phyloP scores from a whole-genome alignment of 2,888 invertebrate genomes.

The Eilema griseolum region DNA sequence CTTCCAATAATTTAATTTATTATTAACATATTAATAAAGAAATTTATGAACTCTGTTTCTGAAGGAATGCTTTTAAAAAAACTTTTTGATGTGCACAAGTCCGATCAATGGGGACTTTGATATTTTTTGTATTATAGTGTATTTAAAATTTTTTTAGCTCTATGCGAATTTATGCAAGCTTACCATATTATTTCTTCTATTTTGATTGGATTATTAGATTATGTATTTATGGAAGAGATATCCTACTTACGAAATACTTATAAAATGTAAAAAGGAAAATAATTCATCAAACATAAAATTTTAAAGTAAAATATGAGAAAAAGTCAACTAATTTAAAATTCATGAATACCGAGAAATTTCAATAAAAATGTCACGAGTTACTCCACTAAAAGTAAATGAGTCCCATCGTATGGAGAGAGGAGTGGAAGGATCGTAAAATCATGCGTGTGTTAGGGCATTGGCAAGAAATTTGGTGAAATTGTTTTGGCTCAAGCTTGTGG shows the following conservation, averaged over 20 bases:
- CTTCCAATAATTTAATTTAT: too few relatives aligned
- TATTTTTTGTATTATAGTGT: too few relatives aligned
- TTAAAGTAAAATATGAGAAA: not conserved
- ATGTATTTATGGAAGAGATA: too few relatives aligned
- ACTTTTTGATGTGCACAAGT: too few relatives aligned
- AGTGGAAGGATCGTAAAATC: conserved; percentile 79
- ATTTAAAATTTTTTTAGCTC: too few relatives aligned
- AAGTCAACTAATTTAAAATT: conserved; percentile 39
- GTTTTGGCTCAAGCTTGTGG: conserved; percentile 80
- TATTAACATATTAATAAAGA: too few relatives aligned
- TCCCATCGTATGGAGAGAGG: conserved; percentile 58
- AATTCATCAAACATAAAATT: not conserved
- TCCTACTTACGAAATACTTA: not conserved
- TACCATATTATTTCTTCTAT: too few relatives aligned
- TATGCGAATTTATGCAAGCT: too few relatives aligned
- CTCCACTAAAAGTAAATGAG: conserved; percentile 71
- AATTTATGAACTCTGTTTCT: too few relatives aligned
- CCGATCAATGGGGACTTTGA: too few relatives aligned
- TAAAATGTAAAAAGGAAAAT: not conserved
- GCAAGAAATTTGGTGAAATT: conserved; percentile 85
- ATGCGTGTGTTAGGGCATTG: conserved; percentile 81
- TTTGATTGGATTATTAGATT: too few relatives aligned
- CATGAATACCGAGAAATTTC: conserved; percentile 71
- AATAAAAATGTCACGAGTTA: conserved; percentile 70
- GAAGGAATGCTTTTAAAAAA: too few relatives aligned